phyloP scores from a whole-genome alignment of 2,888 invertebrate species.

The Branchellion lobata region DNA sequence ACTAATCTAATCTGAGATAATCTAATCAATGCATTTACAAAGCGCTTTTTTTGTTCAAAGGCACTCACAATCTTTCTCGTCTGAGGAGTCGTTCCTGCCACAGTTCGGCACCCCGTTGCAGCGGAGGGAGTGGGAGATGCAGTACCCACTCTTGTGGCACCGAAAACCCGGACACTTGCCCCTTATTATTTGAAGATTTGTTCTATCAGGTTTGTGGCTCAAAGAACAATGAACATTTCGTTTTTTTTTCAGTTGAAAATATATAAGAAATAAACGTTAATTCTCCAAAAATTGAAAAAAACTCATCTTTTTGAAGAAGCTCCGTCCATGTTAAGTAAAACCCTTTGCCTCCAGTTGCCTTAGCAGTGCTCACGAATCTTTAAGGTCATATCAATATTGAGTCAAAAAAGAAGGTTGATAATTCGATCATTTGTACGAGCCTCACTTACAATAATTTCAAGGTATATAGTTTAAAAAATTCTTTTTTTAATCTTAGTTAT shows the following conservation, averaged over 20 bases:
- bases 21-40: neutral
- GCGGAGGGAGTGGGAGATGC: conserved; percentile 75
- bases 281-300: no score
- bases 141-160: conserved; percentile 67
- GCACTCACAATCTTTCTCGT: conserved; percentile 34
- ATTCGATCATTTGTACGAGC: no score
- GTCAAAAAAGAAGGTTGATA: neutral
- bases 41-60: neutral
- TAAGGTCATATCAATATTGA: neutral
- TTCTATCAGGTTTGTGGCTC: no score
- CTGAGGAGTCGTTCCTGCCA: conserved; percentile 68
- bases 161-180: conserved; percentile 44
- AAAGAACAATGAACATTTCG: no score
- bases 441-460: no score
- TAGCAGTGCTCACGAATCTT: conserved; percentile 91
- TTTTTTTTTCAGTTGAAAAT: no score
- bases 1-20: neutral
- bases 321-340: conserved; percentile 94
- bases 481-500: no score
- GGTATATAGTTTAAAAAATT: no score
- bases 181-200: no score
- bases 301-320: conserved; percentile 64
- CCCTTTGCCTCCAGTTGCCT: conserved; percentile 88
- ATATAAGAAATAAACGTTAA: no score
- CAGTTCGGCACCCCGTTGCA: conserved; percentile 83